phyloP scores from a whole-genome alignment of 2,888 invertebrate genomes.

The Nebria salina region DNA sequence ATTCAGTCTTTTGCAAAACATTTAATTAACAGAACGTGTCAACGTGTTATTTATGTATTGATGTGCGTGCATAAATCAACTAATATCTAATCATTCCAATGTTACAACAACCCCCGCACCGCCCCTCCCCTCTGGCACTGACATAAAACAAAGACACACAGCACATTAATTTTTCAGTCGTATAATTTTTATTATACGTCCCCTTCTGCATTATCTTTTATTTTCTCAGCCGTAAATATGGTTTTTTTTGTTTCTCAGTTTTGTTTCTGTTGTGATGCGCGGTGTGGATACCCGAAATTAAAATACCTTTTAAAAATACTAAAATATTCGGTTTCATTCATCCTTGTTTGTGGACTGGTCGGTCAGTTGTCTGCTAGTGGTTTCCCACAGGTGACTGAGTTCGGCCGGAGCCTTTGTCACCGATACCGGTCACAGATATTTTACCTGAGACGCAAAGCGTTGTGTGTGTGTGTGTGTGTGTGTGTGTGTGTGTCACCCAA shows the following conservation, averaged over 20 bases:
- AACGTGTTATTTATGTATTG: slow-evolving; percentile 30
- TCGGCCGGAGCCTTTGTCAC: slow-evolving; percentile 33
- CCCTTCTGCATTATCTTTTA: slow-evolving; percentile 49
- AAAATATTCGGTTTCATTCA: slow-evolving; percentile 57
- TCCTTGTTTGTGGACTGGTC: slow-evolving; percentile 48
- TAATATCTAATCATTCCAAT: slow-evolving; percentile 42
- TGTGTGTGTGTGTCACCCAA: no score
- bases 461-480: no score
- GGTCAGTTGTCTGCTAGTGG: slow-evolving; percentile 32
- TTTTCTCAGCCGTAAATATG: slow-evolving; percentile 56
- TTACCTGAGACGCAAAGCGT: neutral
- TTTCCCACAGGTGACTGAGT: slow-evolving; percentile 37
- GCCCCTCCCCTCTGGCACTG: neutral
- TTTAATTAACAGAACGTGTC: slow-evolving; percentile 42
- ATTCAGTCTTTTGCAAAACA: slow-evolving; percentile 45
- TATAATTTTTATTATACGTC: slow-evolving; percentile 54
- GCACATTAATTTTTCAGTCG: slow-evolving; percentile 41
- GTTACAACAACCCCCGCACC: neutral
- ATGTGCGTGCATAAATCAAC: slow-evolving; percentile 31
- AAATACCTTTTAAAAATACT: slow-evolving; percentile 55
- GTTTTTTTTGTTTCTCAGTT: slow-evolving; percentile 48
- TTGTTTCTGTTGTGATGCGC: slow-evolving; percentile 43
- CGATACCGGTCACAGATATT: slow-evolving; percentile 24
- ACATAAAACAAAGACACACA: slow-evolving; percentile 29
- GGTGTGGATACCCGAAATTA: slow-evolving; percentile 52